phyloP scores from a whole-genome alignment of 2,888 invertebrate genomes.

The Trimorus sp. region DNA sequence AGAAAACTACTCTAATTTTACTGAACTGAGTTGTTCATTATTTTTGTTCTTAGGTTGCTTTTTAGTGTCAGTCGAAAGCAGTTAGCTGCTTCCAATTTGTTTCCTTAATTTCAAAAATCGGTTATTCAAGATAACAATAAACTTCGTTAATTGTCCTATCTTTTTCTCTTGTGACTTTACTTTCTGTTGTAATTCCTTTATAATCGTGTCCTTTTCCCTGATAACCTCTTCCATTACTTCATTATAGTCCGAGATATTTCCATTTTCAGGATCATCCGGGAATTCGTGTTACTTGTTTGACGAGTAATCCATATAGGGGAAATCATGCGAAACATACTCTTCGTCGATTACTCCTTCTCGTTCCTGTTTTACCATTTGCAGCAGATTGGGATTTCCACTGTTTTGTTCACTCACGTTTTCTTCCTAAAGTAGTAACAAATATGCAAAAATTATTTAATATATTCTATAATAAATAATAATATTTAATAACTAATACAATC shows the following conservation, averaged over 20 bases:
- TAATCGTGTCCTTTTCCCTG: constrained; percentile 6
- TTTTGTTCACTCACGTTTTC: too few relatives aligned
- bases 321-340: constrained; percentile 2
- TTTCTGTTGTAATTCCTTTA: constrained; percentile 2
- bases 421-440: too few relatives aligned
- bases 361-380: neutral
- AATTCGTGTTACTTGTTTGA: neutral
- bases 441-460: too few relatives aligned
- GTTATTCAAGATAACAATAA: constrained; percentile 13
- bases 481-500: too few relatives aligned
- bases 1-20: too few relatives aligned
- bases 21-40: too few relatives aligned
- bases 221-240: too few relatives aligned
- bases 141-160: constrained; percentile 17
- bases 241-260: too few relatives aligned
- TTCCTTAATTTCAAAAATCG: constrained; percentile 5
- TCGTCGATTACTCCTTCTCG: neutral
- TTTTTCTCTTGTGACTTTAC: constrained; percentile 2
- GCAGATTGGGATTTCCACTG: too few relatives aligned
- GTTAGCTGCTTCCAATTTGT: neutral
- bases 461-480: too few relatives aligned
- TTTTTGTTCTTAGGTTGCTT: too few relatives aligned
- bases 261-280: neutral
- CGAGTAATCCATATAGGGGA: constrained; percentile 15
- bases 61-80: neutral